Conservation (phyloP, 2,797 vertebrate genomes). For the Periparus ater region DNA sequence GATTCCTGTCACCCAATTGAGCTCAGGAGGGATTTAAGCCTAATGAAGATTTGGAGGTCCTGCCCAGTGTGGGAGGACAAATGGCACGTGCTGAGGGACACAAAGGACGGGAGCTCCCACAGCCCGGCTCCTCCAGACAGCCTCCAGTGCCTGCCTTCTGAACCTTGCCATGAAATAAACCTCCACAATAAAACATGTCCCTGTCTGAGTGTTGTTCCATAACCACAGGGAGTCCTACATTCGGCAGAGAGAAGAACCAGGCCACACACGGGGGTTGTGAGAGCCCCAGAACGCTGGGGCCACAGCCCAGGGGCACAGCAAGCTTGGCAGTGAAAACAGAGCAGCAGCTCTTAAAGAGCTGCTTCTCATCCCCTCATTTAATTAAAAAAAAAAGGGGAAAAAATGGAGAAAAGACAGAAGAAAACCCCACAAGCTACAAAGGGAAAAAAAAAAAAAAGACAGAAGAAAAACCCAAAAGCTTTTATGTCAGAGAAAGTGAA, state of each 20-base stretch:
- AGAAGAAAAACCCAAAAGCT: not conserved
- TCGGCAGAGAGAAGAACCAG: not conserved
- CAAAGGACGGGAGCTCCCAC: accelerated
- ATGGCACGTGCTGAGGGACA: accelerated
- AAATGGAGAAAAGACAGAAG: not conserved
- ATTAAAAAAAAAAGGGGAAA: not conserved
- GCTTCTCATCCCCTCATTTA: not conserved
- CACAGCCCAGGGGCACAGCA: not conserved
- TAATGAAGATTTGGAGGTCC: not conserved
- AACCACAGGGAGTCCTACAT: accelerated
- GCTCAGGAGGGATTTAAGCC: not conserved
- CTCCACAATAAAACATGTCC: not conserved
- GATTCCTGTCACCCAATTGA: not conserved
- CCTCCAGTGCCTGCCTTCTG: not conserved
- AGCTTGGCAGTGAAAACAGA: not conserved
- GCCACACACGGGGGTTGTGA: not conserved
- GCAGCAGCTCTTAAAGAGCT: not conserved
- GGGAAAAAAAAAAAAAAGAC: not conserved
- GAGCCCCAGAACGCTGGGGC: not conserved
- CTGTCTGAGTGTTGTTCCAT: not conserved
- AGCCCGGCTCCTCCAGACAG: not conserved
- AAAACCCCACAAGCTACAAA: not conserved
- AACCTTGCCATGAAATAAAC: not conserved
- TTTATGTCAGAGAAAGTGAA: not conserved
- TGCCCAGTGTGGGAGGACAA: not conserved